Conservation (phyloP, 2,797 vertebrate species). For the Periparus ater region DNA sequence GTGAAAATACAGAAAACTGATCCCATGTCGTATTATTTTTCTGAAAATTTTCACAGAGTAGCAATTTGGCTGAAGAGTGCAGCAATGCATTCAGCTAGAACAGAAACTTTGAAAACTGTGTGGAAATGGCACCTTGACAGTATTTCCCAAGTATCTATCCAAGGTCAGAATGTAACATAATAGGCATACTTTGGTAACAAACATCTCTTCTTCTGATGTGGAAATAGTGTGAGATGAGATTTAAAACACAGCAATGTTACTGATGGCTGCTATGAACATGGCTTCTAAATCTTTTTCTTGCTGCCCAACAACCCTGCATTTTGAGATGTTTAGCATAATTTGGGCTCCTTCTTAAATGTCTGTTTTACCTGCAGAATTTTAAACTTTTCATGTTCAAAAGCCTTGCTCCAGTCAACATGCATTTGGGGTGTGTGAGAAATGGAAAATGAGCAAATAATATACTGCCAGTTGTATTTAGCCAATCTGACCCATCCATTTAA, state of each 20-base stretch:
- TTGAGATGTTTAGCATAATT: not conserved
- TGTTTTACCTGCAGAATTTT: not conserved
- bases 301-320: not conserved
- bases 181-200: not conserved
- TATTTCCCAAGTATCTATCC: not conserved
- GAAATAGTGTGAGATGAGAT: not conserved
- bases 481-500: not conserved
- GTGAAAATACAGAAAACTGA: not conserved
- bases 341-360: not conserved
- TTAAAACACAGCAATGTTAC: not conserved
- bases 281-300: not conserved
- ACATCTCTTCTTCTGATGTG: not conserved
- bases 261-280: not conserved
- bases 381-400: not conserved
- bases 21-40: not conserved
- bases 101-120: not conserved
- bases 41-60: not conserved
- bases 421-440: not conserved
- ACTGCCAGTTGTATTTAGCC: not conserved
- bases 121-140: not conserved
- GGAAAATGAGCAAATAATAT: not conserved
- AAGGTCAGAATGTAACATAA: not conserved
- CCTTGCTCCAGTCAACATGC: not conserved
- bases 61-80: not conserved
- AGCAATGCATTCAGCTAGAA: not conserved